phyloP scores from a whole-genome alignment of 2,113 vertebrate genomes.

The Melierax canorus region DNA sequence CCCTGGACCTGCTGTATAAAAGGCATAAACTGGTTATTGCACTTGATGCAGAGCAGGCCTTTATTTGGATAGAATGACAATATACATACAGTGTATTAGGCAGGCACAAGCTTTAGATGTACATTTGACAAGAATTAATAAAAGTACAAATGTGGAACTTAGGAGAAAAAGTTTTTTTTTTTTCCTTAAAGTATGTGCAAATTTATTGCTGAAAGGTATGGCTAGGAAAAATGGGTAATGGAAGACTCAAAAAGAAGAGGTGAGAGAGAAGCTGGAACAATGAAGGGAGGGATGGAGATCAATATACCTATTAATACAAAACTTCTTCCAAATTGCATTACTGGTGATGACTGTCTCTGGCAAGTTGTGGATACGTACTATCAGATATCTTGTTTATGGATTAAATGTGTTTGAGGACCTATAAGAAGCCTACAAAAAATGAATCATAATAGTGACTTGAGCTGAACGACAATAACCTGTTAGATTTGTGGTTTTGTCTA shows the following conservation, averaged over 20 bases:
- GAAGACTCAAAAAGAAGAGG: neutral
- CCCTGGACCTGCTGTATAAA: neutral
- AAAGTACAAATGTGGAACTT: neutral
- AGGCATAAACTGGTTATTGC: neutral
- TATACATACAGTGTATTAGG: accelerated
- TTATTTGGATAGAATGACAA: neutral
- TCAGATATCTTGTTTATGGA: neutral
- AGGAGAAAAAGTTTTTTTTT: neutral
- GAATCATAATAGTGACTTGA: neutral
- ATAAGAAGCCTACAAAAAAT: neutral
- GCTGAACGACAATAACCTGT: neutral
- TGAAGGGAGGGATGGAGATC: neutral
- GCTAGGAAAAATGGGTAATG: neutral
- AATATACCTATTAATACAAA: neutral
- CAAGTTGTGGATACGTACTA: neutral
- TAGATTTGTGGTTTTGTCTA: neutral
- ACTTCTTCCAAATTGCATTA: accelerated
- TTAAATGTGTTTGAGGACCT: neutral
- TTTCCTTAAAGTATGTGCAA: neutral
- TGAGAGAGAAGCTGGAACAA: neutral
- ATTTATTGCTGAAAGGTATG: neutral
- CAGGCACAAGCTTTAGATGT: neutral
- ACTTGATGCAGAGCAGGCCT: neutral
- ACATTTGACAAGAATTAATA: neutral
- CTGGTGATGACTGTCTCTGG: neutral